A percentile compares a stretch with the other conserved stretches of the same genome.
Conservation (phyloP, 2,113 vertebrate genomes). For the Entomyzon cyanotis region DNA sequence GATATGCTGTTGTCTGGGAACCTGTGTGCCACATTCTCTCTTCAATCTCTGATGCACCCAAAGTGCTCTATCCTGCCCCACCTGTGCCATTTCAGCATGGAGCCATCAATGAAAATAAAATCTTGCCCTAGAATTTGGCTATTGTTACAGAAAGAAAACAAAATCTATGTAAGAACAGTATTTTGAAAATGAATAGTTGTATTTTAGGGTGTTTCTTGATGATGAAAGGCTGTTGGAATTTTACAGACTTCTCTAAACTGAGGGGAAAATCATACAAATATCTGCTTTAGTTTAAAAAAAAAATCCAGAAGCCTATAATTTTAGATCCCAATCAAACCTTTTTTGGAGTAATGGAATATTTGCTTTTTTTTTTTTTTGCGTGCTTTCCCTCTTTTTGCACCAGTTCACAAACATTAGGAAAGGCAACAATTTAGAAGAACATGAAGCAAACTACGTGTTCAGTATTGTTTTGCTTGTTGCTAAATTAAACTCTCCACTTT, state of each 20-base stretch:
- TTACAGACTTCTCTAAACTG: background rate
- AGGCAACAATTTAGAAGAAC: background rate
- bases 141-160: background rate
- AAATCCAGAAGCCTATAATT: rapidly evolving
- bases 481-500: background rate
- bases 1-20: background rate
- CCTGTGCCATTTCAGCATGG: background rate
- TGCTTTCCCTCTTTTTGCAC: background rate
- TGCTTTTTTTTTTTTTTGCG: background rate
- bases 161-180: background rate
- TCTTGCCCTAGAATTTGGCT: background rate
- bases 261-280: background rate
- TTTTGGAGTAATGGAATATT: background rate
- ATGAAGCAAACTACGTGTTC: background rate
- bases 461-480: background rate
- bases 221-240: background rate
- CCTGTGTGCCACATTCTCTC: background rate
- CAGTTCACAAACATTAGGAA: background rate
- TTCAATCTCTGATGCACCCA: background rate
- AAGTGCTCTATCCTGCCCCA: background rate
- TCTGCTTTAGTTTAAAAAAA: background rate
- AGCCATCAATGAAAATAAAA: background rate
- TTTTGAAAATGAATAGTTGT: background rate
- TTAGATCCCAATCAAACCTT: background rate
- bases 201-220: background rate